Conservation (phyloP, 2,888 invertebrate genomes). For the Melinaea marsaeus region DNA sequence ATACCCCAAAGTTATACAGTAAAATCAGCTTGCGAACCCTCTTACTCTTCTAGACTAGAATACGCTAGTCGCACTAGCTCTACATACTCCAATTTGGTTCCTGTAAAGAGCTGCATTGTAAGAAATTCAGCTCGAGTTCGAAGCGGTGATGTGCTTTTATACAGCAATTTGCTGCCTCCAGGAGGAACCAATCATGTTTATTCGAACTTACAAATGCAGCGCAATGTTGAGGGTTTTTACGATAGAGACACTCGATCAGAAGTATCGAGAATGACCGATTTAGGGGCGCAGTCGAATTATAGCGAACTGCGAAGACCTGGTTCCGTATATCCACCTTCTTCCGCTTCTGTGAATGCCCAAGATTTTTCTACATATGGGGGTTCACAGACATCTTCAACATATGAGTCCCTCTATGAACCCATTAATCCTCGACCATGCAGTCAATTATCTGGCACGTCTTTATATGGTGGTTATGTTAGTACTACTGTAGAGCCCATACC, state of each 20-base stretch:
- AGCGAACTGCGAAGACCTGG: conserved; percentile 79
- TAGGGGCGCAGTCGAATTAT: conserved; percentile 79
- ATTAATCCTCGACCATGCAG: conserved; percentile 80
- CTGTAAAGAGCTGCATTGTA: conserved; percentile 74
- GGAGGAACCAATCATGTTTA: conserved; percentile 74
- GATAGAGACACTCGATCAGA: conserved; percentile 65
- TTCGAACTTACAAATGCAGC: conserved; percentile 68
- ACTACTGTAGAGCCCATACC: conserved; percentile 92
- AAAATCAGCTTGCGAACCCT: conserved; percentile 85
- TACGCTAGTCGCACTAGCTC: conserved; percentile 68
- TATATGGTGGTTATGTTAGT: conserved; percentile 78
- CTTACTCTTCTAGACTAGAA: conserved; percentile 85
- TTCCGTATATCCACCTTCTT: conserved; percentile 75
- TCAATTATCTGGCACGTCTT: conserved; percentile 78
- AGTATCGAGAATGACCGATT: conserved; percentile 69
- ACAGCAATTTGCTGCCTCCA: conserved; percentile 70
- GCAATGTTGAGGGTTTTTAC: conserved; percentile 75
- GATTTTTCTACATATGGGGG: conserved; percentile 78
- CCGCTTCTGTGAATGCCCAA: conserved; percentile 70
- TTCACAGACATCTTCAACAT: conserved; percentile 80
- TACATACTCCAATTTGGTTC: conserved; percentile 71
- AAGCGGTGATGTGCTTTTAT: conserved; percentile 68
- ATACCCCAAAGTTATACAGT: conserved; percentile 88
- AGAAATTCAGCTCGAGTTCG: conserved; percentile 60
- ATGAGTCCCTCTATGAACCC: conserved; percentile 81